A percentile compares a stretch with the other conserved stretches of the same genome.
Conservation (phyloP, 2,888 invertebrate species). For the Amitus sp. region DNA sequence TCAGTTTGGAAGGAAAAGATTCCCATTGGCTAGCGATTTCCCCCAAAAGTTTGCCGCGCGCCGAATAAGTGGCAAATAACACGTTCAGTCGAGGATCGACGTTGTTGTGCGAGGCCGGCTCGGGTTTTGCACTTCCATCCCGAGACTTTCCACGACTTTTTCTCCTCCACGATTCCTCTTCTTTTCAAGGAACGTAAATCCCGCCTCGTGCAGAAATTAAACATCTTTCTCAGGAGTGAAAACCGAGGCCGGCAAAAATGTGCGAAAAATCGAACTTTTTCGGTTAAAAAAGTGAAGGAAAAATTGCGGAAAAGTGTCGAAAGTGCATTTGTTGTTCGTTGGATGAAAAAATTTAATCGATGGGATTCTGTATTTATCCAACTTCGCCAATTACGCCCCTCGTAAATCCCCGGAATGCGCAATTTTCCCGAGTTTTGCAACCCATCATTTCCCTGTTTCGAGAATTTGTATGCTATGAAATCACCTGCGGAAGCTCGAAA, state of each 20-base stretch:
- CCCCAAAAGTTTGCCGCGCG: conserved; percentile 47
- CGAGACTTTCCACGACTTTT: neutral
- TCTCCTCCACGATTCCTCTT: neutral
- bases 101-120: conserved; percentile 20
- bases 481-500: too few relatives aligned
- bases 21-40: conserved; percentile 40
- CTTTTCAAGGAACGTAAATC: neutral
- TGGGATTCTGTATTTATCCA: too few relatives aligned
- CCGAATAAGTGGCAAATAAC: conserved; percentile 32
- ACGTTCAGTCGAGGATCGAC: conserved; percentile 31
- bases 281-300: too few relatives aligned
- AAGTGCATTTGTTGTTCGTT: neutral
- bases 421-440: conserved; percentile 1
- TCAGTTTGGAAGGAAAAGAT: conserved; percentile 39
- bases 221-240: too few relatives aligned
- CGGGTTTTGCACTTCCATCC: conserved; percentile 3
- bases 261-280: too few relatives aligned
- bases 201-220: neutral
- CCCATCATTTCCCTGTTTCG: conserved; percentile 5
- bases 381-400: conserved; percentile 6
- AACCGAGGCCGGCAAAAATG: too few relatives aligned
- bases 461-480: too few relatives aligned
- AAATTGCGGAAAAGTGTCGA: neutral
- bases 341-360: too few relatives aligned
- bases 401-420: conserved; percentile 5